phyloP scores from a whole-genome alignment of 2,113 vertebrate genomes.

The Phyllostomus discolor region DNA sequence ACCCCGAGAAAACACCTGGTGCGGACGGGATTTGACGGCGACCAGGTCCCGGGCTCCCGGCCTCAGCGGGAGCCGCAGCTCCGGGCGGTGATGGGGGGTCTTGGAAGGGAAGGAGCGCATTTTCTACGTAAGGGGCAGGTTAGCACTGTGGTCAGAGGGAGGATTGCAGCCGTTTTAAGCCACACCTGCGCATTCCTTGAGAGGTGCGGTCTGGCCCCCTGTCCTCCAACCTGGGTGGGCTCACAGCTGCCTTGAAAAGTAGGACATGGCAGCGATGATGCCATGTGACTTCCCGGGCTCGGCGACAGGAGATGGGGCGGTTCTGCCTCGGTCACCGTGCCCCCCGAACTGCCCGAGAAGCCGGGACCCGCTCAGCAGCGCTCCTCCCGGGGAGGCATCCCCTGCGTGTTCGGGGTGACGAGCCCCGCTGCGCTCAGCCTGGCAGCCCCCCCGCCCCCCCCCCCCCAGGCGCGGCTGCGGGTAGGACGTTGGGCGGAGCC shows the following conservation, averaged over 20 bases:
- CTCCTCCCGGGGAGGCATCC: neutral
- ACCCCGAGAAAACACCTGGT: neutral
- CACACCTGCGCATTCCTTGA: neutral
- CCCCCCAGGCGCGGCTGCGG: neutral
- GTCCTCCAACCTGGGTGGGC: neutral
- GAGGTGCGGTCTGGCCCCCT: neutral
- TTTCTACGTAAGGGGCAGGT: neutral
- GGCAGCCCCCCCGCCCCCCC: neutral
- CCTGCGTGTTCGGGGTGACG: neutral
- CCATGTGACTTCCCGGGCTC: neutral
- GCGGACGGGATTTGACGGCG: neutral
- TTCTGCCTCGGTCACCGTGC: neutral
- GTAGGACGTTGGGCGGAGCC: too few relatives aligned
- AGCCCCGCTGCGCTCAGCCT: neutral
- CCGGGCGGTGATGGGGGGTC: too few relatives aligned
- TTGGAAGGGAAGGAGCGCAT: neutral
- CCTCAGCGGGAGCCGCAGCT: neutral
- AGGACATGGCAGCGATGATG: neutral
- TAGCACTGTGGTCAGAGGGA: neutral
- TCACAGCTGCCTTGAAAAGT: neutral
- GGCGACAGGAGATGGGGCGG: accelerated
- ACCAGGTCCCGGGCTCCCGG: neutral
- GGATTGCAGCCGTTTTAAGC: neutral
- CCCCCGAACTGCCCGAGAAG: neutral
- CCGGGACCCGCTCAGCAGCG: neutral